phyloP scores from a whole-genome alignment of 2,888 invertebrate species.

The Phengaris arion region DNA sequence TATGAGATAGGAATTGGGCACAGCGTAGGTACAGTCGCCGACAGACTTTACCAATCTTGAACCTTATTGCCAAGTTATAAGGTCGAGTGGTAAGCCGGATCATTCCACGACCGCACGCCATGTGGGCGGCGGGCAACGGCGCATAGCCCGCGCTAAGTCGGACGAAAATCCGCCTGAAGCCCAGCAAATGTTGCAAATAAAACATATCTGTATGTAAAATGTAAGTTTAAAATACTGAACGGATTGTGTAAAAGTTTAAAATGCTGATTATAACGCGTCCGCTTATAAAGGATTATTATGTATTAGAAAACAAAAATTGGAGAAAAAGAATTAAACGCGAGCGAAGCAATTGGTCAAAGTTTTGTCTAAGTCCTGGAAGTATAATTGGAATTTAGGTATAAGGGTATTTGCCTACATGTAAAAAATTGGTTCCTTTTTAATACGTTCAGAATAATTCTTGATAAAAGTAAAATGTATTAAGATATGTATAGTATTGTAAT shows the following conservation, averaged over 20 bases:
- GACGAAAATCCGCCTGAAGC: neutral
- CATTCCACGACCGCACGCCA: neutral
- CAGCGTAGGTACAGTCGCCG: neutral
- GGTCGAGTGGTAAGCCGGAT: no score
- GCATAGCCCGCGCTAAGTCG: neutral
- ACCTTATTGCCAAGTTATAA: no score
- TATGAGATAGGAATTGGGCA: neutral
- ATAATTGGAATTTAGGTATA: no score
- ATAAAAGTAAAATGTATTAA: no score
- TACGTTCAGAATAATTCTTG: no score
- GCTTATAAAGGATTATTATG: neutral
- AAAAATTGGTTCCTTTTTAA: no score
- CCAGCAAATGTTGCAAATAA: no score
- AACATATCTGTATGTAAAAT: no score
- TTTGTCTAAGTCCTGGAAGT: neutral
- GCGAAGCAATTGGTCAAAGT: neutral
- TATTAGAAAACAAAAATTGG: neutral
- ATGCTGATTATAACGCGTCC: neutral
- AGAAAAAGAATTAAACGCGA: constrained; percentile 3
- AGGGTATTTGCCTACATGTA: no score
- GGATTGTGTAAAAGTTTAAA: neutral
- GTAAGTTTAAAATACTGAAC: neutral
- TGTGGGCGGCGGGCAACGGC: neutral
- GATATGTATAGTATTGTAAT: no score
- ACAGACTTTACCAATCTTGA: no score